Base-by-base conservation (phyloP, 1,140 invertebrate species). In the Drosophila nikananu region DNA sequence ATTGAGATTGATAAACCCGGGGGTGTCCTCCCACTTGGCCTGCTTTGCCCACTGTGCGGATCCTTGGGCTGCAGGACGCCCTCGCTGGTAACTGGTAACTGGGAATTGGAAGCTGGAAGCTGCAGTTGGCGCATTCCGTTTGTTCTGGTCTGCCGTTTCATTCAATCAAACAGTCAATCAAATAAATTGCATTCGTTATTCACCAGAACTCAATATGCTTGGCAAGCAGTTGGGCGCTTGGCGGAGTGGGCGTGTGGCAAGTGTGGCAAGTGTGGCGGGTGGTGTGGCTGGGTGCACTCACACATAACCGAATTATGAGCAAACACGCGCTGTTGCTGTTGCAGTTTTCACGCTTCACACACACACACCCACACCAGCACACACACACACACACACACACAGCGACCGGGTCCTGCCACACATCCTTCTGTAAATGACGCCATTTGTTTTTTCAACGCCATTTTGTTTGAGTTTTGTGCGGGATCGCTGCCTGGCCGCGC, bases 141-240 rank as follows among this genome's bases (percentile, higher is more conserved):
- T 71, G 52, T 73, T 59, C 70, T 49, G 52, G 54, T 35, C 19
- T 76, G 72, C 61, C 51, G 72, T 44, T 77, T 66, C 84, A 89
- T 87, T 87, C 84, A 87, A 89, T 87, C 81, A 78, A 87, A 89
- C 81, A 87, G 83, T 87, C 83, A 87, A 87, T 87, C 83, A 87
- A 89, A 74, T 75, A 83, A 87, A 87, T 87, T 87, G 83, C 84
- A 87, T 87, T 87, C 83, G 84, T 83, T 87, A 89, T 83, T 75
- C 77, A 64, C 39, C 42, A 70, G 49, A 77, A 87, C 82, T 87
- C 83, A 81, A 87, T 87, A 87, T 87, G 83, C 76, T 78, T 4
- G 27, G 25, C 66, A 52, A 63, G 61, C 55, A 66, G 62, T 68
- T 70, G 30, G 6, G 5, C 6, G 65, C 39, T 21, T 10, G 27